Evolutionary conservation across 2,113 vertebrate genomes (phyloP), one percentile per base, ranked within the genome.

Genomic region (Tenebrosternarchus preto): DNA sequence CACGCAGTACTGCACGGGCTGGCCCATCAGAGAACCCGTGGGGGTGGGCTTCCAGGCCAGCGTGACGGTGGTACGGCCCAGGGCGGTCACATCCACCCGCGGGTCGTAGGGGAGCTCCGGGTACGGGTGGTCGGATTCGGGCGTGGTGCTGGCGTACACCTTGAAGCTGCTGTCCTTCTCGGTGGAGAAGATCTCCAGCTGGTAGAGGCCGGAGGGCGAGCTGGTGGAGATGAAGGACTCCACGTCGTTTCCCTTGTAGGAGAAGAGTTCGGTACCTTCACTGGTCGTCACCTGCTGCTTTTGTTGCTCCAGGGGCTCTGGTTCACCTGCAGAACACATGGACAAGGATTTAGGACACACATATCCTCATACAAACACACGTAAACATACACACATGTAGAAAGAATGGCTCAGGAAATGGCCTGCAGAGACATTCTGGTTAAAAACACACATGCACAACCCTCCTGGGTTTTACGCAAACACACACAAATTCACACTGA

Each of bases 151-250:
- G 80, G 95, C 95, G 1, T 98, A 99, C 8, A 97, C 92, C 86
- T 98, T 97, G 84, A 98, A 97, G 87, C 97, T 94, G 20, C 97
- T 98, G 88, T 99, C 98, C 77, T 98, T 99, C 93, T 99, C 98
- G 6, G 97, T 98, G 0, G 96, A 98, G 84, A 99, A 90, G n/a
- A 99, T 89, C 82, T 99, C 96, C 86, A 99, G 85, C 70, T 97
- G 96, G 86, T 99, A 99, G 31, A 99, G 91, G 68, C 98, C 98
- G 1, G 98, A 95, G 0, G 96, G 93, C 1, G 98, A 95, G 81
- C 95, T 97, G 5, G 95, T 92, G 63, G 97, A 94, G 50, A 94
- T 77, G 6, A 97, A 99, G 22, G 95, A 95, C 83, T 99, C 98
- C 70, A 99, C 97, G 0, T 98, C 97, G 0, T 99, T 99, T 46